Percentiles rank a stretch among this genome's conserved stretches.
Evolutionary conservation across 2,797 vertebrate species (phyloP).

Genomic region (Scleropages formosus): DNA sequence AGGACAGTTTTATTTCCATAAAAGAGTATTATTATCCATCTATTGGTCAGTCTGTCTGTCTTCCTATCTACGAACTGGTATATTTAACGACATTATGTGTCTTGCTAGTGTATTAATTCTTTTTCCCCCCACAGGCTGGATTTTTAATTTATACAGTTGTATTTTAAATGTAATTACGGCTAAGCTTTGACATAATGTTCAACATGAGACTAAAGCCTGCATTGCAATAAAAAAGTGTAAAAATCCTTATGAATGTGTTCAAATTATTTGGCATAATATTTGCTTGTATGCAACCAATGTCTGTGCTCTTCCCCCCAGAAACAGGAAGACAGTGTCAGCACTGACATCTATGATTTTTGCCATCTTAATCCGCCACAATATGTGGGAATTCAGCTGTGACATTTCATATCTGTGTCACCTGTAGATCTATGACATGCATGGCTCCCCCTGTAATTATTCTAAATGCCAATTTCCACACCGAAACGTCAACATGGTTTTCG

Average conservation of each 20-base stretch:
- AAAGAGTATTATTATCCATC: no score
- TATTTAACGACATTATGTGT: no score
- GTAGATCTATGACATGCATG: background rate
- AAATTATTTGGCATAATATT: background rate
- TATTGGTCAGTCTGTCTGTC: no score
- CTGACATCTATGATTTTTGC: background rate
- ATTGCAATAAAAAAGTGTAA: no score
- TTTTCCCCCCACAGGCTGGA: no score
- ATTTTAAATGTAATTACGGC: no score
- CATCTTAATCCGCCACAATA: background rate
- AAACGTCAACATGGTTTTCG: conserved; percentile 15
- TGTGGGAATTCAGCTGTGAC: background rate
- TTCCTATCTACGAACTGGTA: no score
- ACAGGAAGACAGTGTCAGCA: background rate
- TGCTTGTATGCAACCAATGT: background rate
- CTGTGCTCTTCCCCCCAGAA: background rate
- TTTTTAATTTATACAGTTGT: no score
- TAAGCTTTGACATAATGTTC: no score
- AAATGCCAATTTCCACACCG: conserved; percentile 15
- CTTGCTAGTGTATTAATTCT: no score
- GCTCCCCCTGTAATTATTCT: conserved; percentile 16
- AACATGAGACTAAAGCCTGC: no score
- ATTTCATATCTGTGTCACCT: conserved; percentile 19
- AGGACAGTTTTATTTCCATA: no score
- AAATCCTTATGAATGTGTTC: background rate